phyloP scores from a whole-genome alignment of 1,140 invertebrate species.

The Ephestia elutella region DNA sequence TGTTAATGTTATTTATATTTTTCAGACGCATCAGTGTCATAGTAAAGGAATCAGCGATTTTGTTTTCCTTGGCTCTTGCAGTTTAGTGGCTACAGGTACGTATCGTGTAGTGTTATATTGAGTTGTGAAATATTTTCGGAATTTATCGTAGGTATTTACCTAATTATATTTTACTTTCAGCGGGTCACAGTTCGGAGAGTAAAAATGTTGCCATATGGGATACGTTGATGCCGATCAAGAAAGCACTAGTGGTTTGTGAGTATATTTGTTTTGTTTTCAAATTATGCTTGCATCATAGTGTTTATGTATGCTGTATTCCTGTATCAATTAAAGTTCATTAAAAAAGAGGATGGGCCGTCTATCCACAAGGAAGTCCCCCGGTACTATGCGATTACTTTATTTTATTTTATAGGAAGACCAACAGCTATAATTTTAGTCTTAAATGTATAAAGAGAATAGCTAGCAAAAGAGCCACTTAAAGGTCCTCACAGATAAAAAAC shows the following conservation, averaged over 20 bases:
- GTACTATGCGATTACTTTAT: too few relatives aligned
- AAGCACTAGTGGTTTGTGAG: conserved; percentile 90
- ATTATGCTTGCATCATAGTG: neutral
- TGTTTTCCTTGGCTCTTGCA: conserved; percentile 97
- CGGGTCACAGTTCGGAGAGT: conserved; percentile 96
- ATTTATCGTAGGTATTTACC: too few relatives aligned
- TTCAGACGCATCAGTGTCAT: conserved; percentile 96
- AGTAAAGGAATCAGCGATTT: conserved; percentile 98
- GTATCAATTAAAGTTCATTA: too few relatives aligned
- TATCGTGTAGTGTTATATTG: neutral
- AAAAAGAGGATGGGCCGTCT: too few relatives aligned
- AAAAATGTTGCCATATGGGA: conserved; percentile 99
- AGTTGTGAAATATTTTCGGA: too few relatives aligned
- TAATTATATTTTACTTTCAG: conserved; percentile 65
- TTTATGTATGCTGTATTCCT: neutral
- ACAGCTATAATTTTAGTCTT: too few relatives aligned
- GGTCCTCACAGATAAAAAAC: too few relatives aligned
- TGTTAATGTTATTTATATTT: conserved; percentile 32
- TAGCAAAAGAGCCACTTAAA: too few relatives aligned
- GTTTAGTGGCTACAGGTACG: conserved; percentile 92
- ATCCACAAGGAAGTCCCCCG: too few relatives aligned
- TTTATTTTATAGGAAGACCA: too few relatives aligned
- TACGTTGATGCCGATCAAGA: conserved; percentile 95
- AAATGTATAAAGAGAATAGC: too few relatives aligned
- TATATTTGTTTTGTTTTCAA: conserved; percentile 29